Percentiles rank a stretch among this genome's conserved stretches.
Evolutionary conservation across 1,140 invertebrate genomes (phyloP).

Genomic region (Rhopalosiphum maidis): DNA sequence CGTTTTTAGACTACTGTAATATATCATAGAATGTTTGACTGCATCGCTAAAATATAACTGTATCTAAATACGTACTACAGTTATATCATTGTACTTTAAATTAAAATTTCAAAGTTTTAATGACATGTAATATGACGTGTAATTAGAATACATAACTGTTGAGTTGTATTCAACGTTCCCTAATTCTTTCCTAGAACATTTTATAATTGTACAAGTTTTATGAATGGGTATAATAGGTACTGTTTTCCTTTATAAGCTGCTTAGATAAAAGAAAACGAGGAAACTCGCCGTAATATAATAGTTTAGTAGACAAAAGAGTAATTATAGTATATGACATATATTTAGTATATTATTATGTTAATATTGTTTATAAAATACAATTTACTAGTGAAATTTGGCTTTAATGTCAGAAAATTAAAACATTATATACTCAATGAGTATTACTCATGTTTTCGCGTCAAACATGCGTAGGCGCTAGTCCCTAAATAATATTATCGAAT

Average conservation of each 20-base stretch:
- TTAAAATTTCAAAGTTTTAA: background rate
- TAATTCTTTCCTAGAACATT: background rate
- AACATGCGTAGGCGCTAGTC: too few relatives aligned
- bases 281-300: background rate
- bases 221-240: background rate
- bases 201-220: background rate
- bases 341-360: background rate
- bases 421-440: background rate
- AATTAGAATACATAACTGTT: background rate
- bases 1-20: background rate
- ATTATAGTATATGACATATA: background rate
- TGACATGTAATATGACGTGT: background rate
- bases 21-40: background rate
- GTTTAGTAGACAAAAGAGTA: background rate
- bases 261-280: background rate
- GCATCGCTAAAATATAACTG: background rate
- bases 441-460: background rate
- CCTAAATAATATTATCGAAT: slow-evolving; percentile 17
- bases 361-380: background rate
- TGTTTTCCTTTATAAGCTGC: background rate
- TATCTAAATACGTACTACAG: background rate
- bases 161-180: background rate
- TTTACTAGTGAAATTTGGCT: background rate
- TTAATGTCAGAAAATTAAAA: background rate
- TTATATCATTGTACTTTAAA: background rate